A percentile compares a stretch with the other conserved stretches of the same genome.
phyloP scores from a whole-genome alignment of 1,140 invertebrate genomes.

The Potamilus streckersoni region DNA sequence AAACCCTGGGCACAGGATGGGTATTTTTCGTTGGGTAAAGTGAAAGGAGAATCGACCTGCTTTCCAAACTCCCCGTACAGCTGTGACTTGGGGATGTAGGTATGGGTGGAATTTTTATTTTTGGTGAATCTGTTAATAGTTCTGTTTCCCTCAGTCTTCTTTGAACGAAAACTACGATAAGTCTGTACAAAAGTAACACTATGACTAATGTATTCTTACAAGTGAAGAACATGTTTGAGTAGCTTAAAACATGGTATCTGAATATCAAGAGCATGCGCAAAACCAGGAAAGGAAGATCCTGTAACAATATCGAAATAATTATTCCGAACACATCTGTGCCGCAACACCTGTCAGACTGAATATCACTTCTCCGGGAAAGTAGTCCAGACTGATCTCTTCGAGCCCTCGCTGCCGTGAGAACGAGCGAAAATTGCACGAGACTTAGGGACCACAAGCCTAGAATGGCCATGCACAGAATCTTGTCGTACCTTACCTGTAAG shows the following conservation, averaged over 20 bases:
- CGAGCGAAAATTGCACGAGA: conserved; percentile 88
- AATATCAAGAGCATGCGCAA: conserved; percentile 79
- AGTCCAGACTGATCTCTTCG: conserved; percentile 70
- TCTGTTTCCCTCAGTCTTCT: conserved; percentile 12
- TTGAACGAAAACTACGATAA: conserved; percentile 45
- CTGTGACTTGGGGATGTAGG: conserved; percentile 7
- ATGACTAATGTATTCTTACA: conserved; percentile 90
- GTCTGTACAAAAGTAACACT: conserved; percentile 70
- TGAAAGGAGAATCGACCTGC: background rate
- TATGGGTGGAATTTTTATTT: conserved; percentile 16
- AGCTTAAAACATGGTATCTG: conserved; percentile 87
- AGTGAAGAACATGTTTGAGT: conserved; percentile 93
- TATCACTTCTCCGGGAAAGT: conserved; percentile 19
- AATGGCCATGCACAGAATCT: conserved; percentile 55
- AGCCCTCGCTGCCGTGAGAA: conserved; percentile 87
- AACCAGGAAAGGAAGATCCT: conserved; percentile 60
- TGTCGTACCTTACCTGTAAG: conserved; percentile 55
- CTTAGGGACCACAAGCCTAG: conserved; percentile 78
- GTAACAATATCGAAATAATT: conserved; percentile 52
- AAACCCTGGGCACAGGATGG: conserved; percentile 16
- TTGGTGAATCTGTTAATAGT: conserved; percentile 9
- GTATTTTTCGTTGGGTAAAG: background rate
- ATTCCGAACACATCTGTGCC: conserved; percentile 55
- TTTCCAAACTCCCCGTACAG: background rate
- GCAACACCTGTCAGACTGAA: conserved; percentile 33